phyloP scores from a whole-genome alignment of 1,140 invertebrate species.

The Charaxes varanes region DNA sequence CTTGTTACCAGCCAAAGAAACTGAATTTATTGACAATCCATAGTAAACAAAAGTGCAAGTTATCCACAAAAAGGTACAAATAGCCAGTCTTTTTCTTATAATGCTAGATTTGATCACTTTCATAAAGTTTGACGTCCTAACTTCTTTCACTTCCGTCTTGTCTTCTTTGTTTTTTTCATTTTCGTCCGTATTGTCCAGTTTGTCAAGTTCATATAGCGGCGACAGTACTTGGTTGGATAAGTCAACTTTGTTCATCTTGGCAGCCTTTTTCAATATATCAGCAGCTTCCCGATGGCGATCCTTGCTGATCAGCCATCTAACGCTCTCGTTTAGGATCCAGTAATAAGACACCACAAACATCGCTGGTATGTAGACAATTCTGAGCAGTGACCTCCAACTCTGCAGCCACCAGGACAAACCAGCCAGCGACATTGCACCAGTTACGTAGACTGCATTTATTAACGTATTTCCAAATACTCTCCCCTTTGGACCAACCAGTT shows the following conservation, averaged over 20 bases:
- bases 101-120: constrained; percentile 52
- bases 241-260: constrained; percentile 80
- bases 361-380: constrained; percentile 80
- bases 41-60: constrained; percentile 79
- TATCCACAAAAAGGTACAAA: constrained; percentile 62
- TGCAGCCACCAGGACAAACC: constrained; percentile 79
- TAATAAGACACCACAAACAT: constrained; percentile 78
- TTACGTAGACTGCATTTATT: constrained; percentile 81
- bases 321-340: constrained; percentile 79
- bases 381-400: constrained; percentile 81
- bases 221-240: constrained; percentile 73
- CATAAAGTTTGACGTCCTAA: constrained; percentile 30
- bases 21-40: constrained; percentile 80
- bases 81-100: constrained; percentile 44
- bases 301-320: constrained; percentile 86
- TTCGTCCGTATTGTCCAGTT: constrained; percentile 11
- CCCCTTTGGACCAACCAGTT: constrained; percentile 83
- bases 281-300: constrained; percentile 71
- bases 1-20: constrained; percentile 78
- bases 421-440: constrained; percentile 81
- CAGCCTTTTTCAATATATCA: constrained; percentile 76
- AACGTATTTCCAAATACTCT: constrained; percentile 84
- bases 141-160: constrained; percentile 12
- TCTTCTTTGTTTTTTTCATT: constrained; percentile 27
- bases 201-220: constrained; percentile 38